These are phyloP conservation scores for Camelus dromedarius DNA, from an alignment of 2,113 vertebrate species.

Conservation along the genomic window DNA sequence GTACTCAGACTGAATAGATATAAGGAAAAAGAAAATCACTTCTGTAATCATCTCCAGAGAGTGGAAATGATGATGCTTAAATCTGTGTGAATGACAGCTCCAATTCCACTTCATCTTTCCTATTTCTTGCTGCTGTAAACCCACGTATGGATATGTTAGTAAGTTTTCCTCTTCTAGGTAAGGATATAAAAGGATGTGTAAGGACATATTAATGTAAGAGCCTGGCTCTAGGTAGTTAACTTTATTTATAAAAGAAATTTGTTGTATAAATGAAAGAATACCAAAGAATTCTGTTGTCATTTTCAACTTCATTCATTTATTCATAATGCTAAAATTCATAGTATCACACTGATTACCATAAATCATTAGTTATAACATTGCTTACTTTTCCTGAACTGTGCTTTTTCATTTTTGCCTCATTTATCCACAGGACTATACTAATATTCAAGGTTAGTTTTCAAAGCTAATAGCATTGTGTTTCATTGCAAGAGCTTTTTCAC, in stretches of 20 bases:
- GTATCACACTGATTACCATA: background rate
- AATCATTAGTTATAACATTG: background rate
- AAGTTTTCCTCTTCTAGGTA: background rate
- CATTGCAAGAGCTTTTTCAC: background rate
- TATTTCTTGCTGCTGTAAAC: background rate
- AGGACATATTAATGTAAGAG: background rate
- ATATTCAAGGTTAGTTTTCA: background rate
- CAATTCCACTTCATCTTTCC: background rate
- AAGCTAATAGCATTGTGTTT: slow-evolving; percentile 39
- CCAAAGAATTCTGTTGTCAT: background rate
- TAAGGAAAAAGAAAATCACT: background rate
- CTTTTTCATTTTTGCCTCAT: background rate
- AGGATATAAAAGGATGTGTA: background rate
- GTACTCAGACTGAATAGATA: background rate
- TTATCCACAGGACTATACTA: background rate
- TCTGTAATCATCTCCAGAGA: background rate
- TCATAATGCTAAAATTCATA: background rate
- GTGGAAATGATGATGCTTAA: background rate
- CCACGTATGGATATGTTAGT: background rate
- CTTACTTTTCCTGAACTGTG: background rate
- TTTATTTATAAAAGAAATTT: background rate
- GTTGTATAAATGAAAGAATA: background rate
- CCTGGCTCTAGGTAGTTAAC: background rate
- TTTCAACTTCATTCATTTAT: background rate
- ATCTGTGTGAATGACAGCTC: background rate